Base-by-base conservation (phyloP, 2,888 invertebrate genomes). In the Endotricha flammealis region DNA sequence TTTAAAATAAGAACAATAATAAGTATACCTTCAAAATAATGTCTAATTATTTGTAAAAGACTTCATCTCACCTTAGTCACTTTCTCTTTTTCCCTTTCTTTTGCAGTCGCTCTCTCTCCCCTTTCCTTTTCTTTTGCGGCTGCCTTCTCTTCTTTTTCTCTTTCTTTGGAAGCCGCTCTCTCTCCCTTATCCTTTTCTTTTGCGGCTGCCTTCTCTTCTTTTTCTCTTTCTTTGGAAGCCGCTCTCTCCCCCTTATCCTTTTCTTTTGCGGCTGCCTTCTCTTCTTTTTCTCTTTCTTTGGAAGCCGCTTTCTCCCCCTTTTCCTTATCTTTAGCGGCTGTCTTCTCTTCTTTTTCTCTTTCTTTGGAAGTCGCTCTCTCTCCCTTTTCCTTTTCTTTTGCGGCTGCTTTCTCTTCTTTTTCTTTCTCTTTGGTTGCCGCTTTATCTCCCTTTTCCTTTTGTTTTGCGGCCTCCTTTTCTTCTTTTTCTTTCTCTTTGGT, bases 401-500 rank as follows among this genome's bases (percentile, higher is more conserved):
- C 7, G 3, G 29, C 36, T 2, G 17, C 42, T 3, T 11, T 39
- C n/a, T n/a, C n/a, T n/a, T n/a, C n/a, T n/a, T n/a, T n/a, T n/a
- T n/a, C n/a, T n/a, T n/a, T n/a, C n/a, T n/a, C n/a, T n/a, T n/a
- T n/a, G n/a, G n/a, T n/a, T n/a, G n/a, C n/a, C n/a, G n/a, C n/a
- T 20, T 41, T 20, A 20, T n/a, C n/a, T 9, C 4, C 2, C 3
- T 11, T n/a, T 4, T 29, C 6, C 13, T 8, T n/a, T n/a, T n/a
- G n/a, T n/a, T n/a, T 40, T 9, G 27, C 12, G 2, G 11, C n/a
- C 6, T 11, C 20, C 4, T 10, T 17, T 31, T 42, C 50, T 11
- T 45, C 44, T 9, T 23, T 43, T 25, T 47, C 42, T 17, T 20
- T 44, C 5, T 45, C 44, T 12, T 44, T 42, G 1, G 25, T 13